Conservation (phyloP, 2,888 invertebrate species). For the Lumbricus terrestris region DNA sequence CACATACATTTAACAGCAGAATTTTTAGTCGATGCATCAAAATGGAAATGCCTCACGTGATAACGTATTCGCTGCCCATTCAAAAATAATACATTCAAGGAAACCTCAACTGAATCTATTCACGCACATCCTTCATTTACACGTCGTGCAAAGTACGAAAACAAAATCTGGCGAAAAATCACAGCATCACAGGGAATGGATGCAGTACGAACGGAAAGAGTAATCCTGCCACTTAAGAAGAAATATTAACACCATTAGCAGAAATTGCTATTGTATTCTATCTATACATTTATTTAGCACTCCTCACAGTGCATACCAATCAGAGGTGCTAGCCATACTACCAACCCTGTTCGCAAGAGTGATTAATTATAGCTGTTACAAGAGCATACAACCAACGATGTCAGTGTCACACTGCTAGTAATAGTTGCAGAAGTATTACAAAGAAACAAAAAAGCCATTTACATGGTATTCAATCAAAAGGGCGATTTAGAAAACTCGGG, state of each 20-base stretch:
- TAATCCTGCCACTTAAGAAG: not conserved
- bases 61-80: not conserved
- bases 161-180: not conserved
- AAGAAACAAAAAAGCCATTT: not conserved
- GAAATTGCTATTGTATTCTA: no score
- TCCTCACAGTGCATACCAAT: no score
- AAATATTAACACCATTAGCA: not conserved
- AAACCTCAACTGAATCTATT: not conserved
- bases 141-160: not conserved
- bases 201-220: not conserved
- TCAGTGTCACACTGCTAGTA: not conserved
- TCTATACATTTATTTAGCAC: no score
- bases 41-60: not conserved
- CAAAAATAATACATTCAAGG: not conserved
- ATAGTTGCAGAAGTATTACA: not conserved
- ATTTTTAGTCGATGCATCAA: no score
- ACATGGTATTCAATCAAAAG: no score
- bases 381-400: not conserved
- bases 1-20: not conserved
- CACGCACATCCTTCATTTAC: not conserved
- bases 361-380: not conserved
- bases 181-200: not conserved
- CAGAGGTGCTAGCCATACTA: not conserved
- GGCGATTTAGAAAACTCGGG: no score
- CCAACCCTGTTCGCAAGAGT: not conserved